phyloP scores from a whole-genome alignment of 2,113 vertebrate species.

The Seriola aureovittata region DNA sequence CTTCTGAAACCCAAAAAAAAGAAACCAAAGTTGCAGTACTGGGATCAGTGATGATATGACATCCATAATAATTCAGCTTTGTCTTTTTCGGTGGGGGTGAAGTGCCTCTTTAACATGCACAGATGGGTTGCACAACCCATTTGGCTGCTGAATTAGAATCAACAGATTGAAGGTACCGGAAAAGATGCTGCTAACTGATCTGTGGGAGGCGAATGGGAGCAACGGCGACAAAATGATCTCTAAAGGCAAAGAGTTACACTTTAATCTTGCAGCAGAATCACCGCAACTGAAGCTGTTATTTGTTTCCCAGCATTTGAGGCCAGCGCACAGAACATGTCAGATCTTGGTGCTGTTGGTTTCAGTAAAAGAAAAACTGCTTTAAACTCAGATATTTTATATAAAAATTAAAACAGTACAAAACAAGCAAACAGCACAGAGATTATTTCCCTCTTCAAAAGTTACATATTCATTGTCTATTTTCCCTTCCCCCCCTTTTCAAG shows the following conservation, averaged over 20 bases:
- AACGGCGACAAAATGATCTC: constrained; percentile 47
- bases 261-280: constrained; percentile 38
- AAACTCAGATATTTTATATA: constrained; percentile 23
- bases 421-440: constrained; percentile 49
- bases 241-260: constrained; percentile 38
- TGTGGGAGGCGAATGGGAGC: constrained; percentile 43
- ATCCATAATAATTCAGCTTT: constrained; percentile 29
- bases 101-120: constrained; percentile 44
- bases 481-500: constrained; percentile 34
- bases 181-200: constrained; percentile 56
- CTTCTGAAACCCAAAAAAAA: constrained; percentile 11
- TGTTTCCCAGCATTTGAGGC: constrained; percentile 40
- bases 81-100: constrained; percentile 20
- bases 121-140: constrained; percentile 52
- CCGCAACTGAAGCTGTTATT: constrained; percentile 24
- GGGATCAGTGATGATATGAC: constrained; percentile 11
- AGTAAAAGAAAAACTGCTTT: constrained; percentile 28
- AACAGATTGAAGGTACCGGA: constrained; percentile 58
- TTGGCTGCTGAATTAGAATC: constrained; percentile 54
- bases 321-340: constrained; percentile 5
- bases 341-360: constrained; percentile 5
- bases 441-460: constrained; percentile 51
- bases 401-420: constrained; percentile 18
- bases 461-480: constrained; percentile 30
- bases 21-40: constrained; percentile 6